Evolutionary conservation across 2,797 vertebrate genomes (phyloP).

Genomic region (Carduelis carduelis): DNA sequence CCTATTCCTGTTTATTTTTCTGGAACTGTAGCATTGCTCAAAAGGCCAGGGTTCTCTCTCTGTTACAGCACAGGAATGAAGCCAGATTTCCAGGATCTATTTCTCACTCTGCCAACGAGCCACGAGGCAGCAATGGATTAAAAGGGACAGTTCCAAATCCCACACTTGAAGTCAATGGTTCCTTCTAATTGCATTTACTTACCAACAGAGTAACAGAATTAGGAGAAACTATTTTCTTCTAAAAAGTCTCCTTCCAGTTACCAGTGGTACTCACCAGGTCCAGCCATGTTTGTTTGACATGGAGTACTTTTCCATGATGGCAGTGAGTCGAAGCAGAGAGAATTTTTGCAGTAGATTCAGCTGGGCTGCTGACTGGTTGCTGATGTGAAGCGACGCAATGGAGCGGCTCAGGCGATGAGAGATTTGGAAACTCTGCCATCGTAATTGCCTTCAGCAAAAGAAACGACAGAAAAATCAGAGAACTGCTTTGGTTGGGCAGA

Average conservation of each 20-base stretch:
- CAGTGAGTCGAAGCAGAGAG: slow-evolving; percentile 92
- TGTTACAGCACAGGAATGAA: background rate
- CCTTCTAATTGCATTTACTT: background rate
- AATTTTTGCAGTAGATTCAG: slow-evolving; percentile 94
- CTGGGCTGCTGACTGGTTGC: slow-evolving; percentile 91
- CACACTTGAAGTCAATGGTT: background rate
- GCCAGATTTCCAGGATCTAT: background rate
- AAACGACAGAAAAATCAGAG: background rate
- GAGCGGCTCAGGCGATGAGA: slow-evolving; percentile 87
- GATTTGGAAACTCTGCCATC: slow-evolving; percentile 96
- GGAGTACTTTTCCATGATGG: slow-evolving; percentile 97
- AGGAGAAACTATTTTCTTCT: background rate
- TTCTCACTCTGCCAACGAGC: background rate
- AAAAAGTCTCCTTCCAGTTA: background rate
- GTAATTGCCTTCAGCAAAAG: slow-evolving; percentile 78
- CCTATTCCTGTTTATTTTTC: slow-evolving; percentile 41
- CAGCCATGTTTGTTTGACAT: slow-evolving; percentile 97
- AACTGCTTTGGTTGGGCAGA: background rate
- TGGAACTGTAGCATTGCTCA: background rate
- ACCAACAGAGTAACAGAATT: background rate
- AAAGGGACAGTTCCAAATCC: background rate
- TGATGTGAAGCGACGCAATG: slow-evolving; percentile 88
- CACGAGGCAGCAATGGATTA: background rate
- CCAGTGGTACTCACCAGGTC: slow-evolving; percentile 85
- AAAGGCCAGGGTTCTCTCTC: background rate